These are phyloP conservation scores for Stenoptilia bipunctidactyla DNA, from an alignment of 2,888 invertebrate species.

Conservation along the genomic window DNA sequence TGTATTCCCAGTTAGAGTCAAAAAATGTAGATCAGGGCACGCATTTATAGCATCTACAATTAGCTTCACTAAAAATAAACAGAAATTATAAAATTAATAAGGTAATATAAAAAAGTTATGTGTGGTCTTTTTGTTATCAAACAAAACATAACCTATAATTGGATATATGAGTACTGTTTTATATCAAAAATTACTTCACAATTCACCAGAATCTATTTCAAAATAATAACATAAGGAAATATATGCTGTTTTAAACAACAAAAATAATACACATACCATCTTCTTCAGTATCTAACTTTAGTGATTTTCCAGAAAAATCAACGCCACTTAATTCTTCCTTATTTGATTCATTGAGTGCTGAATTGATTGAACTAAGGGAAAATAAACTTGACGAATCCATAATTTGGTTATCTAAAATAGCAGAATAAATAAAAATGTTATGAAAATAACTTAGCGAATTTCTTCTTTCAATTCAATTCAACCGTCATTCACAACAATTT, in stretches of 20 bases:
- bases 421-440: neutral
- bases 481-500: too few species aligned
- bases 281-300: slow-evolving; percentile 82
- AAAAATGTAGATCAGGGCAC: slow-evolving; percentile 75
- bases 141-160: neutral
- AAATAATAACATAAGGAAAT: too few species aligned
- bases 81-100: neutral
- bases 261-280: slow-evolving; percentile 81
- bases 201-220: too few species aligned
- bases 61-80: slow-evolving; percentile 69
- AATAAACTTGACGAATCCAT: slow-evolving; percentile 23
- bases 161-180: too few species aligned
- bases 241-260: too few species aligned
- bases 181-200: too few species aligned
- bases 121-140: too few species aligned
- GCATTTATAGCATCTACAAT: slow-evolving; percentile 82
- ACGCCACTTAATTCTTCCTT: slow-evolving; percentile 72
- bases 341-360: slow-evolving; percentile 52
- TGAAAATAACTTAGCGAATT: too few species aligned
- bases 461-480: neutral
- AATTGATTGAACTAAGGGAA: slow-evolving; percentile 68
- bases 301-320: slow-evolving; percentile 83
- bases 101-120: neutral
- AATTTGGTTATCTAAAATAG: neutral
- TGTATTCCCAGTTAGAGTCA: slow-evolving; percentile 93